Evolutionary conservation across 2,113 vertebrate species (phyloP).

Genomic region (Cinclus cinclus): DNA sequence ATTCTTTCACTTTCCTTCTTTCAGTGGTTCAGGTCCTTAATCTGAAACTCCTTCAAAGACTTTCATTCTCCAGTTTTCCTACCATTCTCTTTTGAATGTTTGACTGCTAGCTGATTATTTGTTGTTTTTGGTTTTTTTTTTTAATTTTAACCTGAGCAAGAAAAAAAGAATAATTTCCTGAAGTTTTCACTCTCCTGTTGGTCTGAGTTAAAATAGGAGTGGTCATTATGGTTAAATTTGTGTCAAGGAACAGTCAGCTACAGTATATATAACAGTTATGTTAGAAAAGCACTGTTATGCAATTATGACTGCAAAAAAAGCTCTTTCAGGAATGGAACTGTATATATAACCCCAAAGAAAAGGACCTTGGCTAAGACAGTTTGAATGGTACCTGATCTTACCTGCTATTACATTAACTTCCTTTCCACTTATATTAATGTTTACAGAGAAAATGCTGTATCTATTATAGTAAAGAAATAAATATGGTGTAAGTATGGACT

Average conservation of each 20-base stretch:
- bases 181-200: not conserved
- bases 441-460: not conserved
- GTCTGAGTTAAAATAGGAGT: not conserved
- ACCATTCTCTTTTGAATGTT: not conserved
- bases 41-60: not conserved
- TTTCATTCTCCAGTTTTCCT: not conserved
- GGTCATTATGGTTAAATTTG: not conserved
- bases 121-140: not conserved
- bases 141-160: not conserved
- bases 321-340: not conserved
- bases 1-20: not conserved
- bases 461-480: not conserved
- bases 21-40: not conserved
- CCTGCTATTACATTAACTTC: not conserved
- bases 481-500: not conserved
- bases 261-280: not conserved
- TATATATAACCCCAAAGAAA: not conserved
- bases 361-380: not conserved
- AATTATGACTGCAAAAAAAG: not conserved
- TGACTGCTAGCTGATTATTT: not conserved
- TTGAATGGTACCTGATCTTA: not conserved
- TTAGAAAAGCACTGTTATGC: not conserved
- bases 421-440: not conserved
- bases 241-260: not conserved
- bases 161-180: not conserved